Base-by-base conservation (phyloP, 2,797 vertebrate species). In the Myotis vivesi region DNA sequence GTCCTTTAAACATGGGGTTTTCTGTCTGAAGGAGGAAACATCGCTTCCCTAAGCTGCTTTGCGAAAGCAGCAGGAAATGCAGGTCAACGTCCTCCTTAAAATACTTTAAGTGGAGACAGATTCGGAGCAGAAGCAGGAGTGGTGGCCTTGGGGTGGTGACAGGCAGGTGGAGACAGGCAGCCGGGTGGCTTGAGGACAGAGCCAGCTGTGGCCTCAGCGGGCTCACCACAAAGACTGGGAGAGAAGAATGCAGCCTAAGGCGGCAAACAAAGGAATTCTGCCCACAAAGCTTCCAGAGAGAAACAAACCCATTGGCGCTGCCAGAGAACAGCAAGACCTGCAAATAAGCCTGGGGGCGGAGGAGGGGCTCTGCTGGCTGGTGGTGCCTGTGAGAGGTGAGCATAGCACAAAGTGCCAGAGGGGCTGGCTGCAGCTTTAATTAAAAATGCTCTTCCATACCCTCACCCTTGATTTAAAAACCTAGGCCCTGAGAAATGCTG, bases 361-460 rank as follows among this genome's bases (percentile, higher is more conserved):
- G 87, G 77, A 97, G 89, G 86, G 36, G 64, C 3, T 20, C 19
- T 91, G 89, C 62, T 94, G 90, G 73, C 8, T 92, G 76, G 53
- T 3, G 12, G 91, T 41, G 16, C 87, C 46, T 83, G 89, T 46
- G 76, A 94, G 68, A 95, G 85, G 53, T 72, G 71, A 96, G 76
- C 7, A 17, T 81, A 38, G 82, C 89, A 53, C 9, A 73, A 68
- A 95, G 53, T 23, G 30, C 87, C 36, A 1, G 17, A 91, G 49
- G n/a, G 17, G 59, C 38, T 3, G 16, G 44, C 89, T 71, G 20
- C 81, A 84, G 41, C 30, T 25, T 90, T 71, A 95, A 94, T 91
- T 96, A 97, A 95, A 69, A 89, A 95, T 41, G 15, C 83, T 73
- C 85, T 91, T 91, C 80, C 79, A 51, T 30, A 91, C 57, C 86